These are phyloP conservation scores for Nothocercus julius DNA, from an alignment of 2,113 vertebrate genomes.

Conservation along the genomic window DNA sequence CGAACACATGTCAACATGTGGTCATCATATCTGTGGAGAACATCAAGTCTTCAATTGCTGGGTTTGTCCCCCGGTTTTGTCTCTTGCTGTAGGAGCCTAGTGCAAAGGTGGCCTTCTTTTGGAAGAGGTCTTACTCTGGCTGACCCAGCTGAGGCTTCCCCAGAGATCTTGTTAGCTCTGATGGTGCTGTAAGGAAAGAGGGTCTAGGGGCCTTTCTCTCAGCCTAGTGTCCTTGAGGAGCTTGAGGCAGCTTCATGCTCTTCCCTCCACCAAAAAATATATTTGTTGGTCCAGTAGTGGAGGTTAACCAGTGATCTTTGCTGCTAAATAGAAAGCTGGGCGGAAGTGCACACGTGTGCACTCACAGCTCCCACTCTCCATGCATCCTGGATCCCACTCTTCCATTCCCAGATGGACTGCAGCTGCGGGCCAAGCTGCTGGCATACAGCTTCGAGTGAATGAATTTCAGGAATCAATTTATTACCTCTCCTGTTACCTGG, in stretches of 20 bases:
- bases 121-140: too few species aligned
- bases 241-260: neutral
- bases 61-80: too few species aligned
- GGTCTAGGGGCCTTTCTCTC: neutral
- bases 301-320: neutral
- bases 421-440: neutral
- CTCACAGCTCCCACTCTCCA: neutral
- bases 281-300: neutral
- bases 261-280: neutral
- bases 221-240: fast-evolving
- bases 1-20: neutral
- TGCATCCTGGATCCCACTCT: fast-evolving
- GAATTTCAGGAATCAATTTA: neutral
- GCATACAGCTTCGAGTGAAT: neutral
- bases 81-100: too few species aligned
- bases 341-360: fast-evolving
- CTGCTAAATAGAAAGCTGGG: neutral
- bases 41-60: too few species aligned
- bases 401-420: too few species aligned
- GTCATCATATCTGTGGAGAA: neutral
- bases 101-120: too few species aligned
- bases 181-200: neutral
- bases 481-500: neutral
- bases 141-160: neutral
- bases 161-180: neutral